These are phyloP conservation scores for Drosophila neonasuta DNA, from an alignment of 2,888 invertebrate genomes.

Conservation along the genomic window DNA sequence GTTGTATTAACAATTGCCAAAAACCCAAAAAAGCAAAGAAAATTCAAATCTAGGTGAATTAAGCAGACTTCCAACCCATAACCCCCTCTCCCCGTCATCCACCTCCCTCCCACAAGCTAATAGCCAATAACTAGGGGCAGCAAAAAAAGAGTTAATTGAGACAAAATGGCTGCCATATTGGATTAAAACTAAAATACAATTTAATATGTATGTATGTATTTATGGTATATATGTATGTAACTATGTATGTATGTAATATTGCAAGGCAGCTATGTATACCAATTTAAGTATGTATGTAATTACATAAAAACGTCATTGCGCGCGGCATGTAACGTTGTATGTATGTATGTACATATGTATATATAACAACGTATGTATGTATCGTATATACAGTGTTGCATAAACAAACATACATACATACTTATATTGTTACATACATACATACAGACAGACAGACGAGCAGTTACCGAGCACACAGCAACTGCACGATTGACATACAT, in stretches of 20 bases:
- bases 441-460: slow-evolving; percentile 61
- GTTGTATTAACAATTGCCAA: slow-evolving; percentile 45
- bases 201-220: slow-evolving; percentile 63
- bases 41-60: slow-evolving; percentile 69
- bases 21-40: slow-evolving; percentile 45
- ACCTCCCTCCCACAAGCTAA: background rate
- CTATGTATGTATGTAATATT: slow-evolving; percentile 41
- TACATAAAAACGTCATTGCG: slow-evolving; percentile 35
- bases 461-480: slow-evolving; percentile 69
- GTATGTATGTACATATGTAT: slow-evolving; percentile 28
- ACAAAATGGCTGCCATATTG: slow-evolving; percentile 80
- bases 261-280: slow-evolving; percentile 34
- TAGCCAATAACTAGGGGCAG: slow-evolving; percentile 19
- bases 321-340: slow-evolving; percentile 28
- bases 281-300: slow-evolving; percentile 32
- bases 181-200: slow-evolving; percentile 78
- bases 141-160: slow-evolving; percentile 63
- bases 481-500: slow-evolving; percentile 71
- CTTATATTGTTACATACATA: slow-evolving; percentile 29
- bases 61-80: slow-evolving; percentile 24
- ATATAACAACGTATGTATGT: slow-evolving; percentile 12
- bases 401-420: slow-evolving; percentile 37
- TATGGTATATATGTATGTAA: slow-evolving; percentile 36
- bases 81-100: background rate
- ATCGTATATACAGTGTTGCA: slow-evolving; percentile 21